These are phyloP conservation scores for Glomeris maerens DNA, from an alignment of 1,140 invertebrate genomes.

Conservation along the genomic window DNA sequence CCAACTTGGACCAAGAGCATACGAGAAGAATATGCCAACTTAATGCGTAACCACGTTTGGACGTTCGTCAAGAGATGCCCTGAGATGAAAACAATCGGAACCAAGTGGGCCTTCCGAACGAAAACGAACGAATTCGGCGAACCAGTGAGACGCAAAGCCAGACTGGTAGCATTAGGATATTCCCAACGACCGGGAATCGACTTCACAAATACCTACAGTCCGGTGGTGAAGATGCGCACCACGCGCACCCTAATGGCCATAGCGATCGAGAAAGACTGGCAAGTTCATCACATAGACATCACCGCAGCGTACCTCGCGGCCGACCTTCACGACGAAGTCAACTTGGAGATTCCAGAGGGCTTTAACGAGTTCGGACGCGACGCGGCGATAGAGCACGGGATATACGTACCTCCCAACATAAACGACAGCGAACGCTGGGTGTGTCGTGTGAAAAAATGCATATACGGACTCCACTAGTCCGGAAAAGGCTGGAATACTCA, in stretches of 20 bases:
- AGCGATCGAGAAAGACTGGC: background rate
- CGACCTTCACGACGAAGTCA: background rate
- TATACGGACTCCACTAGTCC: background rate
- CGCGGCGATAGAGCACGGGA: no score
- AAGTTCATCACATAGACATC: background rate
- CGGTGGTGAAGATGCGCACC: constrained; percentile 11
- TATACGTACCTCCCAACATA: no score
- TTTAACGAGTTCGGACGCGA: background rate
- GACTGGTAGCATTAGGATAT: constrained; percentile 14
- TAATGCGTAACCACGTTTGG: no score
- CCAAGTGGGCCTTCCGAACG: constrained; percentile 14
- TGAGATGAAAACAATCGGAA: background rate
- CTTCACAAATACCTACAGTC: constrained; percentile 15
- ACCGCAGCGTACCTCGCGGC: background rate
- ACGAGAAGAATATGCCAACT: no score
- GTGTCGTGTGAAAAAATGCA: background rate
- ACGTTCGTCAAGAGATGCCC: background rate
- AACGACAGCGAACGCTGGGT: no score
- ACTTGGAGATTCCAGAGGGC: background rate
- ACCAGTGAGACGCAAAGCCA: constrained; percentile 11
- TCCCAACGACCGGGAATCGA: constrained; percentile 9
- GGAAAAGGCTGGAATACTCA: background rate
- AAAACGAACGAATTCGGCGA: constrained; percentile 13
- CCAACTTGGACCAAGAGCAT: no score
- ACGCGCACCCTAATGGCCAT: background rate